Conservation (phyloP, 92 coral and sea anemone species). For the Epizoanthus scotinus region DNA sequence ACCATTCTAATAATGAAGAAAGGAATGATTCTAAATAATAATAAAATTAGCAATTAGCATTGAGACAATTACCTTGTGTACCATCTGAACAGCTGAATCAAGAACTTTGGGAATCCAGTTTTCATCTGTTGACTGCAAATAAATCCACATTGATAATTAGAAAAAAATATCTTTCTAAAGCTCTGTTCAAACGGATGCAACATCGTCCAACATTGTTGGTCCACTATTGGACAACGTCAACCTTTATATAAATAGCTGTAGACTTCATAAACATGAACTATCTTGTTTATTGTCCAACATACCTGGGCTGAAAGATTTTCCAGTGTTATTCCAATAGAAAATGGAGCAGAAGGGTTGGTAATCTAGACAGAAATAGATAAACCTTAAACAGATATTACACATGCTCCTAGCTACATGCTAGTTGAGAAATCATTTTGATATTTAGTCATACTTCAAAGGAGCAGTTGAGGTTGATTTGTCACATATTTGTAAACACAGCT, state of each 20-base stretch:
- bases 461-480: background rate
- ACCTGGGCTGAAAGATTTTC: constrained; percentile 98
- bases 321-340: constrained; percentile 92
- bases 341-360: constrained; percentile 89
- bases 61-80: constrained; percentile 18
- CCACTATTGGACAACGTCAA: too few species aligned
- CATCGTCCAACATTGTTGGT: too few species aligned
- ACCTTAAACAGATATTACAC: too few species aligned
- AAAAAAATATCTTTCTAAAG: too few species aligned
- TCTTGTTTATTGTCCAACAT: background rate
- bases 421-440: too few species aligned
- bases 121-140: constrained; percentile 32
- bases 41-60: background rate
- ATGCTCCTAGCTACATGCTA: background rate
- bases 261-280: background rate
- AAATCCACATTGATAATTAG: background rate
- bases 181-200: too few species aligned
- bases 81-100: constrained; percentile 41
- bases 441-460: too few species aligned
- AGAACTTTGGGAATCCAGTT: constrained; percentile 39
- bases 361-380: constrained; percentile 46
- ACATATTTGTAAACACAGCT: background rate
- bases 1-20: too few species aligned
- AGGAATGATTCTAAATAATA: too few species aligned
- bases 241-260: too few species aligned